Evolutionary conservation across 2,113 vertebrate species (phyloP), one percentile per base, ranked within the genome.

Genomic region (Agapornis roseicollis): DNA sequence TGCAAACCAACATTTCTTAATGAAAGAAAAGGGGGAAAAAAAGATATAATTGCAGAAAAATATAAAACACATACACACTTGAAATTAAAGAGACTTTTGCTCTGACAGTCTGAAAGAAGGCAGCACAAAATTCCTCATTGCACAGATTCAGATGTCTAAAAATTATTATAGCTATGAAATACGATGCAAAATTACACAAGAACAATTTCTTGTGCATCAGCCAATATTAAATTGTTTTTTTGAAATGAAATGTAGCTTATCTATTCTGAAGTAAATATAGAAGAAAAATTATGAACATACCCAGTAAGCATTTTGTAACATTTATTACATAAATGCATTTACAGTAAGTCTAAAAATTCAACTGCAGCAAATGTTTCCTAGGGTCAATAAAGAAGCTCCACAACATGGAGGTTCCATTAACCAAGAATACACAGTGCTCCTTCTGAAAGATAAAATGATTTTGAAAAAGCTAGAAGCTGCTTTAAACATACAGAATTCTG

Each of bases 1-100:
- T 76, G 86, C 8, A 7, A 96, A 97, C 78, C 88, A 92, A 53
- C 47, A 96, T 96, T 97, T 94, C 37, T 64, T 95, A 85, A 71
- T 72, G 77, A 91, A 95, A 95, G 94, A 93, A 85, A 79, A 77
- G 44, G 44, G 33, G 12, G 39, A 27, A 17, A 25, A 80, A 96
- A 56, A 50, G 2, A 93, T 41, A 56, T 52, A 80, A 93, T 88
- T 89, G 55, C 6, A 10, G 56, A 80, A 91, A 85, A 94, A 77
- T 23, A 65, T 7, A 80, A 58, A 56, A 42, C 61, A 88, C 8
- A 37, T 29, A 58, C 8, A 77, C 8, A 46, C 13, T 64, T 49
- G 79, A 95, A 97, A 97, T 93, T 87, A 87, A 74, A 71, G 52
- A 1, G 60, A 78, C 70, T 85, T 93, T 85, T 63, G 31, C 61